Conservation (phyloP, 2,888 invertebrate species). For the Melipona bicolor region DNA sequence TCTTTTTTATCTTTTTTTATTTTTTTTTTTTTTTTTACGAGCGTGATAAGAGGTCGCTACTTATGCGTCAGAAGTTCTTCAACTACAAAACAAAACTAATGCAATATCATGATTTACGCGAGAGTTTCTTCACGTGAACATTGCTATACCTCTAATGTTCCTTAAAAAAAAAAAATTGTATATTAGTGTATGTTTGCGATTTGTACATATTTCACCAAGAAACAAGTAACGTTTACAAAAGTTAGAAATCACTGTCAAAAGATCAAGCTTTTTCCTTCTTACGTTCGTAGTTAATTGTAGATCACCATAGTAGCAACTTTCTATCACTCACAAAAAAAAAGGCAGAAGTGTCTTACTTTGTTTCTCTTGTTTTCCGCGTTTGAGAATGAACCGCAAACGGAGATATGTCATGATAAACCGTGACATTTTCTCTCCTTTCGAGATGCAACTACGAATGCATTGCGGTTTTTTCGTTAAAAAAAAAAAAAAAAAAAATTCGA, state of each 20-base stretch:
- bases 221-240: slow-evolving; percentile 13
- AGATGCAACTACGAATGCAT: slow-evolving; percentile 51
- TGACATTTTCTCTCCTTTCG: slow-evolving; percentile 26
- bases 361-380: neutral
- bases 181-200: slow-evolving; percentile 7
- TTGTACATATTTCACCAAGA: slow-evolving; percentile 9
- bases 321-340: slow-evolving; percentile 36
- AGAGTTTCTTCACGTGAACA: slow-evolving; percentile 1
- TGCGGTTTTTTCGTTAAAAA: slow-evolving; percentile 38
- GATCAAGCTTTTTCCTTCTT: neutral
- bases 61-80: neutral
- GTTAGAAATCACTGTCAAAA: neutral
- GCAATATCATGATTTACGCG: neutral
- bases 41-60: slow-evolving; percentile 59
- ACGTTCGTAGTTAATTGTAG: too few relatives aligned
- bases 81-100: slow-evolving; percentile 14
- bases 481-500: neutral
- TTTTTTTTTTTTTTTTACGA: slow-evolving; percentile 58
- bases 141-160: neutral
- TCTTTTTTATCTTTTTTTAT: slow-evolving; percentile 51
- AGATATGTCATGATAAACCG: slow-evolving; percentile 32
- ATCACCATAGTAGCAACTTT: slow-evolving; percentile 36
- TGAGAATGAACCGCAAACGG: neutral
- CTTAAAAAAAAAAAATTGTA: neutral
- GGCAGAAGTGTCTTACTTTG: slow-evolving; percentile 34